Evolutionary conservation across 2,113 vertebrate species (phyloP).

Genomic region (Apeltes quadracus): DNA sequence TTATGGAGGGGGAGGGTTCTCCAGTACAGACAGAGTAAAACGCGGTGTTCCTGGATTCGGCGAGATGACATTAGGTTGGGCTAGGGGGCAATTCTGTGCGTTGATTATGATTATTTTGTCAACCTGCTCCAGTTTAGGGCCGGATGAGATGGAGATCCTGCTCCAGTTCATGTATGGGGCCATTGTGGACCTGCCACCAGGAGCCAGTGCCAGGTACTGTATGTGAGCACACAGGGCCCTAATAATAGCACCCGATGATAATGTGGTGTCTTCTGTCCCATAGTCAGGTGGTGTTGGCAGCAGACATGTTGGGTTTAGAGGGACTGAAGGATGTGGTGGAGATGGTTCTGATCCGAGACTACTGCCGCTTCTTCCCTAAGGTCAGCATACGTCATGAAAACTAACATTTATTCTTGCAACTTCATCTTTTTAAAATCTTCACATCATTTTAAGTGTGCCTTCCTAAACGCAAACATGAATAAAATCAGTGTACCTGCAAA

Average conservation of each 20-base stretch:
- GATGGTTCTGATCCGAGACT: constrained; percentile 91
- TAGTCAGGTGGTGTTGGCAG: constrained; percentile 88
- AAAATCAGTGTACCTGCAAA: not conserved
- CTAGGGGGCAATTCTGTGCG: not conserved
- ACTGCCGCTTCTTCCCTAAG: constrained; percentile 96
- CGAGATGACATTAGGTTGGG: not conserved
- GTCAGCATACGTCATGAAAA: constrained; percentile 77
- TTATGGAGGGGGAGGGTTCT: constrained; percentile 1
- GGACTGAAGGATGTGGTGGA: constrained; percentile 92
- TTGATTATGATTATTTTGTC: not conserved
- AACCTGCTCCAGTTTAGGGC: constrained; percentile 83
- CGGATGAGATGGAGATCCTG: constrained; percentile 88
- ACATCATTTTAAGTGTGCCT: not conserved
- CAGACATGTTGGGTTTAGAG: constrained; percentile 94
- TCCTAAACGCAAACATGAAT: not conserved
- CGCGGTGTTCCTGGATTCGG: not conserved
- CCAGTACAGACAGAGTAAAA: not conserved
- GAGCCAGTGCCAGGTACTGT: constrained; percentile 87
- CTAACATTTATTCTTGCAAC: not conserved
- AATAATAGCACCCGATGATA: constrained; percentile 26
- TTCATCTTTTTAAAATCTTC: not conserved
- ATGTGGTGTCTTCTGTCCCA: constrained; percentile 29
- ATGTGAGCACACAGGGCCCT: not conserved
- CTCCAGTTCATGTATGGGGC: constrained; percentile 94
- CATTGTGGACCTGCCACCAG: constrained; percentile 86